Base-by-base conservation (phyloP, 53 echinoderm and acorn worm species). In the Holothuria scabra region DNA sequence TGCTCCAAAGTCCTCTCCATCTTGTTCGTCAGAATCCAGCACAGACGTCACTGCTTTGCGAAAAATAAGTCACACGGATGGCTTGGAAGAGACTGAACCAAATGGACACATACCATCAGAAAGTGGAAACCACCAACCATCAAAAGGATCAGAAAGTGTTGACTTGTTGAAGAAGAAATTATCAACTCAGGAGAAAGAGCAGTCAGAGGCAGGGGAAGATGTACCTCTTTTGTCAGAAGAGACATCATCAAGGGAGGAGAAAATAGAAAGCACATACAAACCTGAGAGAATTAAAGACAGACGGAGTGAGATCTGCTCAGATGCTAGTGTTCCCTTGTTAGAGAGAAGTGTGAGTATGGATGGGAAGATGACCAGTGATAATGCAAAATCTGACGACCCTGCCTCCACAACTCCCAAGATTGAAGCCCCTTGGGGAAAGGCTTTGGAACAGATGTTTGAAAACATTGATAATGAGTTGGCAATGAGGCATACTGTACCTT, bases 401-500 rank as follows among this genome's bases (percentile, higher is more conserved):
- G 78, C 78, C 57, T 78, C 78, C 28, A 81, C 82, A 24, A 81
- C 82, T 5, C 82, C 82, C 82, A 81, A 64, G 34, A 81, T 81
- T 33, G 65, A 61, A 33, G 82, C 82, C 18, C 82, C 62, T 12
- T 81, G 82, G 82, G 82, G 82, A 41, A 83, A 87, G 64, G 91
- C 91, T 56, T 82, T 95, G 19, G 92, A 95, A 75, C 86, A 87
- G 80, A 95, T 95, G 95, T 95, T 95, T 87, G 92, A 95, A 84
- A 95, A 95, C 65, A 79, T 95, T 20, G 88, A 95, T 67, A 86
- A 84, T 29, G 95, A 95, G 64, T 48, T 93, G 28, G 89, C 96
- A 4, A 85, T 88, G 59, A 86, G 90, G 60, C 80, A 84, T 20
- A 81, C 83, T 26, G 65, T 68, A 14, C 78, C 78, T 23, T 30